phyloP scores from a whole-genome alignment of 2,797 vertebrate species.

The Alca torda region DNA sequence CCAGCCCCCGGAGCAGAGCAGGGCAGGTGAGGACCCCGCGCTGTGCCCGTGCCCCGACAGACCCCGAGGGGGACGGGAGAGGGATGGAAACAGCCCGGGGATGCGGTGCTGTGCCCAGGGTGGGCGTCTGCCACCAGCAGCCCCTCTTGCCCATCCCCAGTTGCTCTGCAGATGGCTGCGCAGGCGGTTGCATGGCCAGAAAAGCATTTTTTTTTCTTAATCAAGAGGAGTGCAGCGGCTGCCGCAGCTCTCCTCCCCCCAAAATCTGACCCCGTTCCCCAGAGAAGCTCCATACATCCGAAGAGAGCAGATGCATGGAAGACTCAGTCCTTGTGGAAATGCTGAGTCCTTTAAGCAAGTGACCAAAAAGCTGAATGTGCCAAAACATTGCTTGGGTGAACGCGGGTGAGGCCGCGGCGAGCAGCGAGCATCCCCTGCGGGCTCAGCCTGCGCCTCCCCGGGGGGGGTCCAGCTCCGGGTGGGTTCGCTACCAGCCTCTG shows the following conservation, averaged over 20 bases:
- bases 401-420: fast-evolving
- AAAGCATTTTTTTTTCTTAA: neutral
- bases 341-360: neutral
- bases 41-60: fast-evolving
- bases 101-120: fast-evolving
- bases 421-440: fast-evolving
- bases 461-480: neutral
- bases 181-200: fast-evolving
- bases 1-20: neutral
- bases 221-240: fast-evolving
- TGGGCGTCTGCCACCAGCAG: neutral
- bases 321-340: neutral
- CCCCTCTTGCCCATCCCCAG: neutral
- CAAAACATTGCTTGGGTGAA: neutral
- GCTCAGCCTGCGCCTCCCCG: neutral
- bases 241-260: neutral
- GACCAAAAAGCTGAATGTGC: neutral
- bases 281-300: fast-evolving
- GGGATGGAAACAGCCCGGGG: neutral
- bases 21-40: conserved; percentile 37
- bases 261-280: neutral
- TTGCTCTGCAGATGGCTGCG: neutral
- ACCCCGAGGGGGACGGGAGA: fast-evolving
- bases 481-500: neutral
- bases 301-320: neutral